Evolutionary conservation across 1,140 invertebrate species (phyloP), one percentile per base, ranked within the genome.

Genomic region (Periplaneta americana): DNA sequence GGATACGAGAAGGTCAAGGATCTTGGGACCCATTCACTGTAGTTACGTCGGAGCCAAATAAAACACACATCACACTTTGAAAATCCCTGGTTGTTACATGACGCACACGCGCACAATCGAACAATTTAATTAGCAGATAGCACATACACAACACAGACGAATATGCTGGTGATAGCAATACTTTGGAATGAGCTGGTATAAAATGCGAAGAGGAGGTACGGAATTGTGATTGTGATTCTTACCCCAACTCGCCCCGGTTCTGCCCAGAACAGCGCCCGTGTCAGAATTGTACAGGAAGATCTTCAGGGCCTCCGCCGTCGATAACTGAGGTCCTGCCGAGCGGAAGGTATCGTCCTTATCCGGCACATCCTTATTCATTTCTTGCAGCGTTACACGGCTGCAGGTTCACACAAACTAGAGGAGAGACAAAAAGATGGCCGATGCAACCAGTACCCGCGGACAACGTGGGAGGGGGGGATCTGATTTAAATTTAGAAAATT

Each of bases 231-330:
- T 48, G 13, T 48, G 3, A 80, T 31, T 84, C 92, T 93, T 91
- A 96, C 95, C 93, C 94, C 95, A 96, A 86, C 93, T 93, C 85
- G 90, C 87, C 37, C 91, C 91, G 82, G 93, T 94, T 85, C 95
- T 89, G 82, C 94, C 94, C 84, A 95, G 88, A 85, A 95, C 90
- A n/a, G 92, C 91, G 75, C 93, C 92, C 17, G 93, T 93, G 80
- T 94, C 91, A 33, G 90, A 85, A 86, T 96, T 93, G 87, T 94
- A 96, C 79, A 96, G 83, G 85, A 94, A 94, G 82, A 87, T 87
- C 78, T 84, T 87, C 80, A 91, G 88, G 34, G 85, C 85, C 75
- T 88, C 84, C 84, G 85, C 85, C 82, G 84, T 85, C 75, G 37
- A 36, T 37, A 35, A 81, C 74, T 79, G 77, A 79, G 82, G 83